Conservation (phyloP, 1,140 invertebrate species). For the Hyposmocoma kahamanoa region DNA sequence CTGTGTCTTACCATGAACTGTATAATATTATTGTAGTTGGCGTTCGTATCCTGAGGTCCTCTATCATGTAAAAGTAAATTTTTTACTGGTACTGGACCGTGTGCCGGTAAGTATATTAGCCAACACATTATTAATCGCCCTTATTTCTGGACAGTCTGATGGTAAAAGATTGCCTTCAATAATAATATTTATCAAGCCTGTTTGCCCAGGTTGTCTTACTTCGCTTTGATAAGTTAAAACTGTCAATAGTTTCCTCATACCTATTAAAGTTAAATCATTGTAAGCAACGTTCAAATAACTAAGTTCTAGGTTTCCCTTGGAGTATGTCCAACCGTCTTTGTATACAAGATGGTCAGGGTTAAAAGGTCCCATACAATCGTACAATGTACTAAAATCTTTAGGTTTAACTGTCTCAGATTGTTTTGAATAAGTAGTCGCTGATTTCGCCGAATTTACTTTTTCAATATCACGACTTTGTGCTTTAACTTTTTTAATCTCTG, state of each 20-base stretch:
- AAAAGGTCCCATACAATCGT: too few species aligned
- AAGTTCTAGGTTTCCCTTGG: constrained; percentile 30
- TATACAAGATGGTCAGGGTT: constrained; percentile 6
- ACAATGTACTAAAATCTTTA: too few species aligned
- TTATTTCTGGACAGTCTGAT: constrained; percentile 18
- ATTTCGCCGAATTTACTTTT: too few species aligned
- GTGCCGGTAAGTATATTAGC: background rate
- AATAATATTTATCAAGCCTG: constrained; percentile 30
- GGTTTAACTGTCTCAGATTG: too few species aligned
- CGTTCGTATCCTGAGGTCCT: too few species aligned
- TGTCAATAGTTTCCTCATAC: constrained; percentile 19
- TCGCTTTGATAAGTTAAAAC: constrained; percentile 27
- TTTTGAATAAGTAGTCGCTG: too few species aligned
- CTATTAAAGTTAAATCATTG: constrained; percentile 32
- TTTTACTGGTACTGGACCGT: too few species aligned
- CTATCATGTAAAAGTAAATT: too few species aligned
- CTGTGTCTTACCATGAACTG: too few species aligned
- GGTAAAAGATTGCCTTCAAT: constrained; percentile 40
- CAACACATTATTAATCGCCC: constrained; percentile 22
- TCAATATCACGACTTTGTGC: too few species aligned
- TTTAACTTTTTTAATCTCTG: too few species aligned
- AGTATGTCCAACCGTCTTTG: constrained; percentile 18
- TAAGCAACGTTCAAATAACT: constrained; percentile 41
- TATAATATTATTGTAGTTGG: too few species aligned
- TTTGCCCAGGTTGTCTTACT: constrained; percentile 13